Base-by-base conservation (phyloP, 2,797 vertebrate genomes). In the Gambusia yucatana region DNA sequence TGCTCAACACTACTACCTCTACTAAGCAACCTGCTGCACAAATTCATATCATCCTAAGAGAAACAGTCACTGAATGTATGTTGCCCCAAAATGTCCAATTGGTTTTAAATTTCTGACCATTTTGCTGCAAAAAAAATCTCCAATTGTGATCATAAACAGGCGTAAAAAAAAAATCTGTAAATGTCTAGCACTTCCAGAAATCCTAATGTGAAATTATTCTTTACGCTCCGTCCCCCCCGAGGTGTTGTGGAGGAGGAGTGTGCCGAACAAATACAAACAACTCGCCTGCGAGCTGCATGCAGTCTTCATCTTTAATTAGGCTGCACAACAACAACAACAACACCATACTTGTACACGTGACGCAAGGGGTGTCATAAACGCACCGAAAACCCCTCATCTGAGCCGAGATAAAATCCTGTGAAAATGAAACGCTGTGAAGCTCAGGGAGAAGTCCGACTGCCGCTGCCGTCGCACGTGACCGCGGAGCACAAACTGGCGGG, bases 381-480 rank as follows among this genome's bases (percentile, higher is more conserved):
- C 69, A 81, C 39, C 36, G n/a, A 28, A 86, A 80, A 76, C 84
- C 67, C 65, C 67, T 85, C 85, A 78, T 48, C 84, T 57, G 55
- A n/a, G 82, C 67, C 50, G 81, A 87, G 93, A 94, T 85, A 93
- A 95, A 94, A 92, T 94, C 93, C 94, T 77, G 87, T 90, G 92
- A 91, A 52, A 94, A 93, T 95, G 70, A 90, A 93, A 91, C 89
- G 90, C 89, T 82, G 89, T 73, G 88, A 88, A 39, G 82, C 85
- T 84, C 78, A 82, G 73, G 85, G 89, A 85, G 87, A 92, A 82
- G 90, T 88, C n/a, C 39, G 74, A 33, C 80, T 75, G 72, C 72
- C 28, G 69, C 79, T 76, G 85, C 81, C 13, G 20, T 73, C 0
- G 84, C 93, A 94, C 88, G 86, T 94, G 93, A 94, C 83, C 48